These are phyloP conservation scores for Natrix natrix DNA, from an alignment of 2,797 vertebrate species.

Conservation along the genomic window DNA sequence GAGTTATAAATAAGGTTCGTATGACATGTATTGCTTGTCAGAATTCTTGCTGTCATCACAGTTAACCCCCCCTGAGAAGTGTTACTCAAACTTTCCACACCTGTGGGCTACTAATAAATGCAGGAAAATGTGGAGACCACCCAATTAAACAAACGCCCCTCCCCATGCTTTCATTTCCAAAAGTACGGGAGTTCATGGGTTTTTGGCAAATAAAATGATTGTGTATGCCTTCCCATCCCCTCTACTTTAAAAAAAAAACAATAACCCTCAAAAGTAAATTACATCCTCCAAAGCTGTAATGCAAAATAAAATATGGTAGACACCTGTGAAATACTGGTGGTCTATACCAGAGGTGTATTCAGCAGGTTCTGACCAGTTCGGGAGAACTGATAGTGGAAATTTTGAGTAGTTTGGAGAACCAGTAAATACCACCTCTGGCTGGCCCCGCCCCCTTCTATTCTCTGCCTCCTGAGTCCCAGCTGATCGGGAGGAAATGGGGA, in stretches of 20 bases:
- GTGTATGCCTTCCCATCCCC: neutral
- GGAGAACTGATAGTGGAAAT: too few relatives aligned
- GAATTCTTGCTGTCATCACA: slow-evolving; percentile 10
- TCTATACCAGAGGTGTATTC: neutral
- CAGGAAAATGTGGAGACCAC: neutral
- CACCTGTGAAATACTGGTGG: neutral
- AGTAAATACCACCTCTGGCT: too few relatives aligned
- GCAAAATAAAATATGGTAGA: neutral
- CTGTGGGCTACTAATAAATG: neutral
- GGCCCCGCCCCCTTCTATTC: too few relatives aligned
- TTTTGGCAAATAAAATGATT: neutral
- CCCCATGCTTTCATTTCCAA: neutral
- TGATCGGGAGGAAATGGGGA: too few relatives aligned
- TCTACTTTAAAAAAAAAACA: neutral
- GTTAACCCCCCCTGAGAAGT: neutral
- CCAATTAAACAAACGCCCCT: neutral
- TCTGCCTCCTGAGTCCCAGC: too few relatives aligned
- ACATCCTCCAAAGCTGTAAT: neutral
- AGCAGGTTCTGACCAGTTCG: too few relatives aligned
- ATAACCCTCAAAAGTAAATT: neutral
- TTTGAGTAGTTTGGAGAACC: too few relatives aligned
- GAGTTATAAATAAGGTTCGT: slow-evolving; percentile 1
- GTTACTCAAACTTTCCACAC: neutral
- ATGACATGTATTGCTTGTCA: neutral
- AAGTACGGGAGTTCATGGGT: neutral